phyloP scores from a whole-genome alignment of 2,888 invertebrate genomes.

The Nomada ruficornis region DNA sequence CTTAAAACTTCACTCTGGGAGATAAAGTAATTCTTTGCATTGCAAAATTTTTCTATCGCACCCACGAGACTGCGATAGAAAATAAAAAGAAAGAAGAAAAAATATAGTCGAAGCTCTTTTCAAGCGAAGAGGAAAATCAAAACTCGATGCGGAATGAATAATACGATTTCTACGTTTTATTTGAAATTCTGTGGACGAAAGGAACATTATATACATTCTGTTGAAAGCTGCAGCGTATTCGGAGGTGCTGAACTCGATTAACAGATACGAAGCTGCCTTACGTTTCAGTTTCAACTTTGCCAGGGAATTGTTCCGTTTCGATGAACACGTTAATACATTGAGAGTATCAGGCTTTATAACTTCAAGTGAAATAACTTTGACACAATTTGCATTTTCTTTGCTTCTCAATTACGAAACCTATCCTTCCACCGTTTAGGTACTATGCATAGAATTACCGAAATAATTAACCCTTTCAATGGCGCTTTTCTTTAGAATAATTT shows the following conservation, averaged over 20 bases:
- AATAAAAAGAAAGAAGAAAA: not conserved
- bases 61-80: not conserved
- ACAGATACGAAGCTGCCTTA: not conserved
- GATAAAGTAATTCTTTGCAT: not conserved
- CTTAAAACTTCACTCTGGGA: too few relatives aligned
- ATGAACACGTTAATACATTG: not conserved
- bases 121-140: not conserved
- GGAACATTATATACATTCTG: not conserved
- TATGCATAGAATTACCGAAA: too few relatives aligned
- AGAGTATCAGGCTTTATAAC: not conserved
- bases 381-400: not conserved
- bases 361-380: not conserved
- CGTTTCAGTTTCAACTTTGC: not conserved
- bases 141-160: not conserved
- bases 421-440: not conserved
- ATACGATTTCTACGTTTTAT: not conserved
- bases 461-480: too few relatives aligned
- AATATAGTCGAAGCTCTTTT: not conserved
- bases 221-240: not conserved
- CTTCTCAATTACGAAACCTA: not conserved
- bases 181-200: not conserved
- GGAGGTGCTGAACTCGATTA: slow-evolving; percentile 2
- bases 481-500: too few relatives aligned
- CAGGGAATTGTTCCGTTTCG: not conserved
- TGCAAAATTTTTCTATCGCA: not conserved